A percentile compares a stretch with the other conserved stretches of the same genome.
Conservation (phyloP, 2,797 vertebrate species). For the Enteromius viviparus region DNA sequence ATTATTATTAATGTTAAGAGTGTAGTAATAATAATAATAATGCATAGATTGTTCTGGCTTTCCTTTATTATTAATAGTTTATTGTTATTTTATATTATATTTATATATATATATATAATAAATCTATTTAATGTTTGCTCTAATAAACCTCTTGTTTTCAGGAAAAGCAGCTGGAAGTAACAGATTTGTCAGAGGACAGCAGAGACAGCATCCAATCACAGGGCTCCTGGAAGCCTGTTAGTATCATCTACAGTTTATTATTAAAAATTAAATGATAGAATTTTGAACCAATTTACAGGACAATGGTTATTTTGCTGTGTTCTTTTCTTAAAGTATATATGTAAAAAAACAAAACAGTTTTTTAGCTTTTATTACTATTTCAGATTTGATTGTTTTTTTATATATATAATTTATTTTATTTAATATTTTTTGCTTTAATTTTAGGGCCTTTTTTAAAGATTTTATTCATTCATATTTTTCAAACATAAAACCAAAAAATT, state of each 20-base stretch:
- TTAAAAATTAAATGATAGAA: neutral
- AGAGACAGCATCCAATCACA: slow-evolving; percentile 54
- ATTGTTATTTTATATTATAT: too few species aligned
- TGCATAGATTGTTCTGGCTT: neutral
- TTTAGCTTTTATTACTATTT: neutral
- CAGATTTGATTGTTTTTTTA: neutral
- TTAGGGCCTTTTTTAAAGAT: too few species aligned
- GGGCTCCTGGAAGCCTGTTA: slow-evolving; percentile 52
- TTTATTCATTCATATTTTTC: too few species aligned
- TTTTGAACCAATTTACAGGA: neutral
- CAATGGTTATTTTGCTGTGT: neutral
- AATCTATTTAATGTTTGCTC: neutral
- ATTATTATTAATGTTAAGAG: neutral
- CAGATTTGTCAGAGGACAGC: slow-evolving; percentile 53
- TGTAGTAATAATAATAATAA: slow-evolving; percentile 11
- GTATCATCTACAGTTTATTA: neutral
- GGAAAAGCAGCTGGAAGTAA: slow-evolving; percentile 11
- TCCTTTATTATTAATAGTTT: too few species aligned
- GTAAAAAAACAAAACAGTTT: too few species aligned
- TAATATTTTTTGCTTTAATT: too few species aligned
- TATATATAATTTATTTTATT: too few species aligned
- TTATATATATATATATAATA: neutral
- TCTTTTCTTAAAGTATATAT: neutral
- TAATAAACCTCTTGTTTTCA: slow-evolving; percentile 2
- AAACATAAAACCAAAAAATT: too few species aligned